Percentiles rank a stretch among this genome's conserved stretches.
Evolutionary conservation across 1,140 invertebrate genomes (phyloP).

Genomic region (Scaptomyza montana): DNA sequence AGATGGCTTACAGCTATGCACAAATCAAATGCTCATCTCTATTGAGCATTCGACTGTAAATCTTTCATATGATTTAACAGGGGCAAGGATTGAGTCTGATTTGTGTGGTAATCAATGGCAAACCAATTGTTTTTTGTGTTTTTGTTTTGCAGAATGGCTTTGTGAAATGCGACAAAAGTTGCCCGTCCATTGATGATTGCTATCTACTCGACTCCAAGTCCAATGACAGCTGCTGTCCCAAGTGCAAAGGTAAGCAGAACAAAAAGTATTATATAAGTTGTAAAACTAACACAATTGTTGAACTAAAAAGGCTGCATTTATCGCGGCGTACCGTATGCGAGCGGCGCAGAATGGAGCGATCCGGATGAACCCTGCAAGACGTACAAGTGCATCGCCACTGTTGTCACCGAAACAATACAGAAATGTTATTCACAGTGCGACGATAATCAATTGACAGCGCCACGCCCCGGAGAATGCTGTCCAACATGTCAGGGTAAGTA

Average conservation of each 20-base stretch:
- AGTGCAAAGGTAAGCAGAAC: constrained; percentile 87
- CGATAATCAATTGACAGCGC: constrained; percentile 87
- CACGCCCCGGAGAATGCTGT: constrained; percentile 91
- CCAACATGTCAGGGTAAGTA: constrained; percentile 90
- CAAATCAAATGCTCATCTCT: constrained; percentile 28
- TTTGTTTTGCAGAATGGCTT: constrained; percentile 87
- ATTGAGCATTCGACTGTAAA: constrained; percentile 51
- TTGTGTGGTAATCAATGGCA: constrained; percentile 18
- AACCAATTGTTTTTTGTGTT: constrained; percentile 6
- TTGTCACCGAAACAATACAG: constrained; percentile 90
- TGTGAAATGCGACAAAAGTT: constrained; percentile 88
- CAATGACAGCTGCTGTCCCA: constrained; percentile 87
- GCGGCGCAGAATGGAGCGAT: constrained; percentile 91
- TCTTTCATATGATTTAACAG: constrained; percentile 49
- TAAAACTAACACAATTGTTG: constrained; percentile 10
- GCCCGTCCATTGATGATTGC: constrained; percentile 88
- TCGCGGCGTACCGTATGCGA: constrained; percentile 88
- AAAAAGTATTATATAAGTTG: background rate
- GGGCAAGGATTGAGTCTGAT: constrained; percentile 18
- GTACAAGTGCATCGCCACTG: constrained; percentile 91
- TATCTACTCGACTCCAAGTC: constrained; percentile 86
- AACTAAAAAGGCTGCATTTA: constrained; percentile 88
- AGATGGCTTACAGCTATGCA: constrained; percentile 26
- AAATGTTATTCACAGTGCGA: constrained; percentile 93
- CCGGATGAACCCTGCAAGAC: constrained; percentile 88